phyloP scores from a whole-genome alignment of 2,888 invertebrate species.

The Lasioglossum zephyrum region DNA sequence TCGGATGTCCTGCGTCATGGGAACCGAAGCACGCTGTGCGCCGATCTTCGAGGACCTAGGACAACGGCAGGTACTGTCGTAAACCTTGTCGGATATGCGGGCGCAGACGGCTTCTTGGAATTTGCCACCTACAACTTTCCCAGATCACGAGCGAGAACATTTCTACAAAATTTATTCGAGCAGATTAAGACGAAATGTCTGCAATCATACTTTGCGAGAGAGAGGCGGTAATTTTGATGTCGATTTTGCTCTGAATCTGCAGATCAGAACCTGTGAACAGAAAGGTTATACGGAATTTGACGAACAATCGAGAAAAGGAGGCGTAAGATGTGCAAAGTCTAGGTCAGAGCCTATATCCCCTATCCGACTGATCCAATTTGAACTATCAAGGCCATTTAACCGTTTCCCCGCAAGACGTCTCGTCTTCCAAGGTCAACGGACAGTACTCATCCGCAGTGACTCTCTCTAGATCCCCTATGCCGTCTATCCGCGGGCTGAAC shows the following conservation, averaged over 20 bases:
- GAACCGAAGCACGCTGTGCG: neutral
- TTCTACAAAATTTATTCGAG: neutral
- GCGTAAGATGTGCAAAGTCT: neutral
- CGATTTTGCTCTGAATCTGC: too few species aligned
- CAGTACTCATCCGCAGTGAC: constrained; percentile 81
- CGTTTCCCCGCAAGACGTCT: constrained; percentile 75
- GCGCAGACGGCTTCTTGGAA: constrained; percentile 1
- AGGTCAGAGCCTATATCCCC: neutral
- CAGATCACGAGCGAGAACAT: too few species aligned
- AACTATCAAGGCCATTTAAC: constrained; percentile 75
- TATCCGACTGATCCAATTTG: neutral
- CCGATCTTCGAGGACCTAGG: constrained; percentile 2
- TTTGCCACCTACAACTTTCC: constrained; percentile 10
- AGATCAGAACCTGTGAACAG: too few species aligned
- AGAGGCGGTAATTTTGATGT: too few species aligned
- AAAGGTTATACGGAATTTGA: too few species aligned
- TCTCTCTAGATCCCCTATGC: constrained; percentile 77
- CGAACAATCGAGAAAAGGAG: neutral
- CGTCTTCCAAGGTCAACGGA: constrained; percentile 79
- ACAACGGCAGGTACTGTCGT: neutral
- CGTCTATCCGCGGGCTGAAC: constrained; percentile 78
- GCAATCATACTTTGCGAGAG: too few species aligned
- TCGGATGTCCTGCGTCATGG: neutral
- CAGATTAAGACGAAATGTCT: too few species aligned
- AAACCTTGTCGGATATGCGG: neutral